Evolutionary conservation across 2,113 vertebrate species (phyloP), one percentile per base, ranked within the genome.

Genomic region (Eulacestoma nigropectus): DNA sequence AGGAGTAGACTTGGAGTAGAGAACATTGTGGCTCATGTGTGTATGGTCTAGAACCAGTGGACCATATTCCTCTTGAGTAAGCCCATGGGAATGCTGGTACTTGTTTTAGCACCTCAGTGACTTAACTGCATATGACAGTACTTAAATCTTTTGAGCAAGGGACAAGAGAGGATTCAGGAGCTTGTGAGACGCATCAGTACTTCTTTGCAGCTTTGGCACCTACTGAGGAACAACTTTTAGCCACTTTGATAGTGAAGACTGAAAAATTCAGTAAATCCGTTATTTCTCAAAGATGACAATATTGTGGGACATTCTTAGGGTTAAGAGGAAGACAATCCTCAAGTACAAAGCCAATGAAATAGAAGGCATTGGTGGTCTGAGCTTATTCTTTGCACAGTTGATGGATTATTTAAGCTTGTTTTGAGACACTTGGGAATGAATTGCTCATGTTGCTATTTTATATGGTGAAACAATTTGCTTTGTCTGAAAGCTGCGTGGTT

Each of bases 11-110:
- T 64, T 46, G 26, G 23, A 64, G 29, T 42, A 37, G 16, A 65
- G 63, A 32, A 4, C 5, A 1, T 35, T 1, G 3, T 72, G 47
- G 39, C 52, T 77, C 0, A 0, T 3, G 3, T 27, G 4, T 42
- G 16, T 32, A 10, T 32, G 20, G 13, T 41, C n/a, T 35, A 37
- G 55, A 74, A 9, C 42, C 39, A 78, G 21, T 4, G 59, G 30
- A 52, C 19, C 9, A 7, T 16, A 13, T 3, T 18, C 5, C 7
- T 56, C 16, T 64, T 68, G 17, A 56, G 57, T 57, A 76, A 84
- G 16, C 47, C 16, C 5, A 2, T 50, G 52, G 42, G 23, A n/a
- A 42, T 6, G 21, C 11, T 87, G 32, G 11, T 0, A 9, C 37
- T 56, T 47, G 10, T 46, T 92, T 33, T 37, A 53, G 26, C 41